phyloP scores from a whole-genome alignment of 2,113 vertebrate genomes.

The Microtus oregoni region DNA sequence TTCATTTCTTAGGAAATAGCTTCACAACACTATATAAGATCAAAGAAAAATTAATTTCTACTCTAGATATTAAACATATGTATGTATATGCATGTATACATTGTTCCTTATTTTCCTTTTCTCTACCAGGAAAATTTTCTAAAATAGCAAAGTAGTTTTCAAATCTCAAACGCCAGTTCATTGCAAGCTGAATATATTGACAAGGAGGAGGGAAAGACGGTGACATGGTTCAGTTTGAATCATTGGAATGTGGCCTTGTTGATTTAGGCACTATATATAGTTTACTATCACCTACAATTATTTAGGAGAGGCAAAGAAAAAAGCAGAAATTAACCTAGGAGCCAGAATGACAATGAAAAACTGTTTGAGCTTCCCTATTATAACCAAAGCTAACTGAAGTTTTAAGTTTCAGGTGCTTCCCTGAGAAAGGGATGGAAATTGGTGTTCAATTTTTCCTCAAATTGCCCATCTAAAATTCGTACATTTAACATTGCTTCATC shows the following conservation, averaged over 20 bases:
- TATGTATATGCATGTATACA: not conserved
- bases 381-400: not conserved
- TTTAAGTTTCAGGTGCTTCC: constrained; percentile 44
- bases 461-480: not conserved
- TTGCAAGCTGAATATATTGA: constrained; percentile 59
- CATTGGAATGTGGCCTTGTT: constrained; percentile 36
- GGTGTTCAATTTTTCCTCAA: constrained; percentile 2
- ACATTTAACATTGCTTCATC: not conserved
- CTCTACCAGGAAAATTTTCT: not conserved
- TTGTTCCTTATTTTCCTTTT: constrained; percentile 20
- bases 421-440: constrained; percentile 15
- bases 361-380: constrained; percentile 35
- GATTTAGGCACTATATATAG: constrained; percentile 32
- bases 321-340: not conserved
- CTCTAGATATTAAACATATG: constrained; percentile 41
- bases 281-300: constrained; percentile 7
- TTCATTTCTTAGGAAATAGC: not conserved
- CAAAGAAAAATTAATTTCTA: constrained; percentile 69
- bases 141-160: constrained; percentile 62
- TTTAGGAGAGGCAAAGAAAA: constrained; percentile 30
- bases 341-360: not conserved
- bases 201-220: constrained; percentile 56
- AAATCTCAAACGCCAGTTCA: constrained; percentile 57
- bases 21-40: not conserved
- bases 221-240: not conserved